Base-by-base conservation (phyloP, 1,140 invertebrate species). In the Lethrus apterus region DNA sequence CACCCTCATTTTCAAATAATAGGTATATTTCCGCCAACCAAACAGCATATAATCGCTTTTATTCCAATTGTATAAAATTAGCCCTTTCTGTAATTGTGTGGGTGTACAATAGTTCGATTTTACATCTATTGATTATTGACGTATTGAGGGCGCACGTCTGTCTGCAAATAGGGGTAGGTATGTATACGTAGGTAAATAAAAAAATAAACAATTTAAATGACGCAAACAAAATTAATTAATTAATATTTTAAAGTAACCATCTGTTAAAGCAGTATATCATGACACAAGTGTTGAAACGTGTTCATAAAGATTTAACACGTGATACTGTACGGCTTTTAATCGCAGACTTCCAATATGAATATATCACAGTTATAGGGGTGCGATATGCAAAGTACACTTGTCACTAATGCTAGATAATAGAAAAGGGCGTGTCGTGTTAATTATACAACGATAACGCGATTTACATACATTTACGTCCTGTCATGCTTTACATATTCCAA, bases 261-360 rank as follows among this genome's bases (percentile, higher is more conserved):
- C 51, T 54, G 47, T 50, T 54, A 31, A 38, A 31, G 44, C 34
- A 33, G 29, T 40, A 50, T 50, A 46, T 44, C 46, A 48, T 36
- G 36, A 50, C 38, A 46, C 51, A 54, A 54, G 51, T 54, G 51
- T 50, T 43, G 47, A 54, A 54, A 46, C 51, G 47, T 50, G 47
- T 45, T 48, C 32, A 26, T 44, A 46, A 46, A 54, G 48, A 50
- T 43, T 15, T 43, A 33, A 43, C 44, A 46, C 49, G 49, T 46
- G 49, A 51, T 51, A 51, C 7, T n/a, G 18, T 20, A 33, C n/a
- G 35, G 29, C 21, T 32, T 38, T 17, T 32, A 13, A 19, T 15
- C 18, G 46, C 34, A 32, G 21, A 33, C 23, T 26, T 31, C 31
- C 18, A 13, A 34, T 8, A 2, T 11, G 35, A 36, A 36, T 26